These are phyloP conservation scores for Rhamnusium bicolor DNA, from an alignment of 2,888 invertebrate species.

Conservation along the genomic window DNA sequence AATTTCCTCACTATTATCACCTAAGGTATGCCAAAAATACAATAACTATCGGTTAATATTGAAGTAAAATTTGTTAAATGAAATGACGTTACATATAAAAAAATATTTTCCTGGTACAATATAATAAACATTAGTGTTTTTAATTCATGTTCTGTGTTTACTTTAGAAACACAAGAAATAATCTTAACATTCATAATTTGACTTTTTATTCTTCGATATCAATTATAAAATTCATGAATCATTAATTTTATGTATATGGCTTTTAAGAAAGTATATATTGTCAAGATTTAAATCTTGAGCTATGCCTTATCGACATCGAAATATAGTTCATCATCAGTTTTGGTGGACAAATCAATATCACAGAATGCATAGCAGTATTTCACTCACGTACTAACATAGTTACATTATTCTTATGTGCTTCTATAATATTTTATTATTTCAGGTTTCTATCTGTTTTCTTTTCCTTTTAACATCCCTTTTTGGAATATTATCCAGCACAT, in stretches of 20 bases:
- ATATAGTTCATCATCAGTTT: slow-evolving; percentile 38
- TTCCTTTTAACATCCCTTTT: slow-evolving; percentile 26
- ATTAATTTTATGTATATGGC: not conserved
- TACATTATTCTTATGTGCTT: slow-evolving; percentile 45
- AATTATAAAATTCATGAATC: not conserved
- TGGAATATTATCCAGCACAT: slow-evolving; percentile 7
- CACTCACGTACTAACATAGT: slow-evolving; percentile 46
- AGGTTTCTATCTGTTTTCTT: slow-evolving; percentile 40
- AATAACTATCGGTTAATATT: too few species aligned
- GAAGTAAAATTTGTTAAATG: too few species aligned
- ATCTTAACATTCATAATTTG: not conserved
- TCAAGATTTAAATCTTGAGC: not conserved
- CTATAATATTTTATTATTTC: slow-evolving; percentile 51
- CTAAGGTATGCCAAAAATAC: too few species aligned
- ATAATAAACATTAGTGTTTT: not conserved
- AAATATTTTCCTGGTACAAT: not conserved
- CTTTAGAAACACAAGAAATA: not conserved
- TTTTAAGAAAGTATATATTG: not conserved
- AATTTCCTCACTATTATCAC: too few species aligned
- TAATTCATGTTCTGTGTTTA: too few species aligned
- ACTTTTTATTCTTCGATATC: not conserved
- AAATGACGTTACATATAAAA: too few species aligned
- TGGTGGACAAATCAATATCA: slow-evolving; percentile 46
- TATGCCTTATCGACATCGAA: not conserved
- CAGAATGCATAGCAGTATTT: slow-evolving; percentile 44